Percentiles rank a stretch among this genome's conserved stretches.
phyloP scores from a whole-genome alignment of 2,113 vertebrate genomes.

The Urocynchramus pylzowi region DNA sequence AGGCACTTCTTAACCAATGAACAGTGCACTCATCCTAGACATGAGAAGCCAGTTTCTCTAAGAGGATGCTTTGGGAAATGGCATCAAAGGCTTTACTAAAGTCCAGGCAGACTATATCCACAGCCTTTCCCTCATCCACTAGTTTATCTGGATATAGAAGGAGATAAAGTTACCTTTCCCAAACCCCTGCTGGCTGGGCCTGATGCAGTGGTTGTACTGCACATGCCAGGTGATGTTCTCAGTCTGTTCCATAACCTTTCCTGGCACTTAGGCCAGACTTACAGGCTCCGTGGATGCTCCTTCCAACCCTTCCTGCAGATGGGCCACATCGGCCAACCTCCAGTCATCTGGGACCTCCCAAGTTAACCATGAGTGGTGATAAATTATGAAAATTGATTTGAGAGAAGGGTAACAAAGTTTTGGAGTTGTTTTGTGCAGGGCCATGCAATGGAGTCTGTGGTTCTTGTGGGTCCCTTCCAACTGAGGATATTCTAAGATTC shows the following conservation, averaged over 20 bases:
- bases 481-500: background rate
- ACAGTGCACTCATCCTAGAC: background rate
- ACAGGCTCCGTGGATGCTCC: background rate
- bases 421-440: background rate
- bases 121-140: background rate
- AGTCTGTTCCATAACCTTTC: background rate
- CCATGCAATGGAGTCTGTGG: rapidly evolving
- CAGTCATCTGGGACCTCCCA: background rate
- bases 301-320: background rate
- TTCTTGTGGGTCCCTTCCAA: background rate
- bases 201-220: background rate
- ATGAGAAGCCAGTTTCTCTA: background rate
- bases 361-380: background rate
- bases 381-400: background rate
- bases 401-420: background rate
- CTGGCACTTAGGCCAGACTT: background rate
- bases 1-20: background rate
- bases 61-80: background rate
- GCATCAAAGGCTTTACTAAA: background rate
- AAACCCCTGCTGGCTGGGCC: background rate
- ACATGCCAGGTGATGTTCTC: background rate
- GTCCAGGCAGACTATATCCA: background rate
- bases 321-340: background rate
- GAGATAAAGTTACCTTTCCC: background rate
- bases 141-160: background rate